Percentiles rank a stretch among this genome's conserved stretches.
Evolutionary conservation across 2,113 vertebrate species (phyloP).

Genomic region (Turdus rufiventris): DNA sequence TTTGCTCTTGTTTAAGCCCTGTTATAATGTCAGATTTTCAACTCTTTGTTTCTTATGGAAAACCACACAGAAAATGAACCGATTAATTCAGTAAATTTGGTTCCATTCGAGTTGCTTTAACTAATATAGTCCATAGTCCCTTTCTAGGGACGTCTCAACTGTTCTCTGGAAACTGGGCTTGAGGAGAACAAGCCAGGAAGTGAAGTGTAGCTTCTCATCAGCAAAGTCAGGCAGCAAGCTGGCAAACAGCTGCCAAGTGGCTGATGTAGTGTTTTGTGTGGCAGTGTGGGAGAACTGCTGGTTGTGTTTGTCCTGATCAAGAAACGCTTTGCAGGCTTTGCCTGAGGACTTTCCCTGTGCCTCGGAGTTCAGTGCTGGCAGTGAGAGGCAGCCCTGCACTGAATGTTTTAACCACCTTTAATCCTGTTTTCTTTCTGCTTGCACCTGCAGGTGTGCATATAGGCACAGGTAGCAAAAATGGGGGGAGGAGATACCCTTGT

Average conservation of each 20-base stretch:
- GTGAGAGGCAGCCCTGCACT: not conserved
- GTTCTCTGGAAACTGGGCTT: not conserved
- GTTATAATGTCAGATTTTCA: not conserved
- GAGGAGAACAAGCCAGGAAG: not conserved
- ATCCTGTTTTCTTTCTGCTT: not conserved
- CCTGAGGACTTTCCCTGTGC: not conserved
- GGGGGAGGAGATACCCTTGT: not conserved
- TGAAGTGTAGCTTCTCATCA: not conserved
- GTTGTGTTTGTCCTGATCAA: not conserved
- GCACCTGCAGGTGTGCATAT: accelerated
- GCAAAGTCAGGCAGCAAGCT: not conserved
- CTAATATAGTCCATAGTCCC: not conserved
- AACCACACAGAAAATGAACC: not conserved
- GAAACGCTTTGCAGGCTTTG: not conserved
- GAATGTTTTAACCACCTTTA: not conserved
- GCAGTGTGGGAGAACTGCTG: not conserved
- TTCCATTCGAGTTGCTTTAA: not conserved
- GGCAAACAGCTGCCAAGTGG: not conserved
- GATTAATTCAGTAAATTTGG: not conserved
- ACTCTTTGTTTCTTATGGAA: not conserved
- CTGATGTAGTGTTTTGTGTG: not conserved
- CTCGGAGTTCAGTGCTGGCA: not conserved
- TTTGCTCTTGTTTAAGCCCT: not conserved
- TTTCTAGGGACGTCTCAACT: not conserved
- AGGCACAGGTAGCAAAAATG: not conserved